Evolutionary conservation across 2,888 invertebrate genomes (phyloP).

Genomic region (Dicyrtoma fusca): DNA sequence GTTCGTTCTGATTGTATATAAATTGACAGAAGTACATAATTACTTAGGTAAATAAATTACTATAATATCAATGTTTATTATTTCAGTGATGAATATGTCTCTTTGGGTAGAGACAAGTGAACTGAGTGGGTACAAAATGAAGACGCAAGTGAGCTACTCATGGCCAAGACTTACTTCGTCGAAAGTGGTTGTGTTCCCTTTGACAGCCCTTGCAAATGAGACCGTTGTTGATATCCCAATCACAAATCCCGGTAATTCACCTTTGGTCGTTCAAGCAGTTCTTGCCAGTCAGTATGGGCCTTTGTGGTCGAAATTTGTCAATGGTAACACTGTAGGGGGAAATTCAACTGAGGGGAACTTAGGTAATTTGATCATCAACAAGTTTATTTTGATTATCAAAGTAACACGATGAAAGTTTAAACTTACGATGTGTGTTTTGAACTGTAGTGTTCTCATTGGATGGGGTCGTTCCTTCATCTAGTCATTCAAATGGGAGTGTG

Average conservation of each 20-base stretch:
- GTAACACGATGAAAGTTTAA: slow-evolving; percentile 3
- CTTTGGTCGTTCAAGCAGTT: slow-evolving; percentile 74
- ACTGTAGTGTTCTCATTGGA: slow-evolving; percentile 45
- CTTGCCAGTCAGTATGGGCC: slow-evolving; percentile 61
- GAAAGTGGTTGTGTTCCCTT: slow-evolving; percentile 51
- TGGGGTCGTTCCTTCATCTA: slow-evolving; percentile 53
- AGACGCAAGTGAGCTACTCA: slow-evolving; percentile 52
- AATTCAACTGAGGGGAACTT: slow-evolving; percentile 45
- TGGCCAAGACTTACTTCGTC: slow-evolving; percentile 54
- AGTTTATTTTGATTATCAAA: neutral
- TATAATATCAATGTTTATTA: too few species aligned
- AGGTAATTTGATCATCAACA: slow-evolving; percentile 7
- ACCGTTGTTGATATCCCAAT: slow-evolving; percentile 52
- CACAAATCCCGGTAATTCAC: slow-evolving; percentile 70
- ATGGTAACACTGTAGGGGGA: slow-evolving; percentile 38
- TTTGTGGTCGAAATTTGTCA: slow-evolving; percentile 49
- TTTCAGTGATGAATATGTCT: slow-evolving; percentile 57
- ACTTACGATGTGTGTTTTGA: neutral
- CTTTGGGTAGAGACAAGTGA: slow-evolving; percentile 55
- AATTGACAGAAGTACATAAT: too few species aligned
- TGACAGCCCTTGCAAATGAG: slow-evolving; percentile 55
- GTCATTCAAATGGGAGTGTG: slow-evolving; percentile 53
- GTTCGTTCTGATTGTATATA: slow-evolving; percentile 38
- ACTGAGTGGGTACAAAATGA: slow-evolving; percentile 53
- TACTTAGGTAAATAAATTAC: too few species aligned